phyloP scores from a whole-genome alignment of 2,888 invertebrate species.

The Cephus sareptanus region DNA sequence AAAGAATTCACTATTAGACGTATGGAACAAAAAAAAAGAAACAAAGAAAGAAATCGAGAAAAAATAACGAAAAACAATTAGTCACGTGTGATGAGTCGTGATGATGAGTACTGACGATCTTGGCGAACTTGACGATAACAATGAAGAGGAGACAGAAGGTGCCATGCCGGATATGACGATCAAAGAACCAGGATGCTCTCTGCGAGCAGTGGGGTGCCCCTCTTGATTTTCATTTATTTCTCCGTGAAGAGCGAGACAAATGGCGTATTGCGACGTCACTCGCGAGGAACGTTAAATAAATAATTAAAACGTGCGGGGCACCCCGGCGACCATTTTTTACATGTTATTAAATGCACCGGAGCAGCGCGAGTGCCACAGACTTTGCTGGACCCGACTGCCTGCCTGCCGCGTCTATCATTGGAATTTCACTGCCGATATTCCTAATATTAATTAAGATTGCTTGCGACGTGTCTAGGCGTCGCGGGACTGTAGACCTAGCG shows the following conservation, averaged over 20 bases:
- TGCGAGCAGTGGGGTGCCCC: constrained; percentile 58
- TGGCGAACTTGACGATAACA: background rate
- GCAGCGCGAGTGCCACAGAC: constrained; percentile 34
- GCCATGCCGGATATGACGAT: constrained; percentile 41
- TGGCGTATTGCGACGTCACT: constrained; percentile 26
- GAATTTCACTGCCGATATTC: constrained; percentile 67
- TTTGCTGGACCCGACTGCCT: constrained; percentile 53
- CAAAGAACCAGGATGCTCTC: constrained; percentile 41
- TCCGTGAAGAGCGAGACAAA: background rate
- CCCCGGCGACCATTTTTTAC: constrained; percentile 36
- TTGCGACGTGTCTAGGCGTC: constrained; percentile 50
- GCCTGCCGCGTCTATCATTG: constrained; percentile 63
- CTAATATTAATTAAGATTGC: constrained; percentile 55
- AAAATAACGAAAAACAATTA: constrained; percentile 10
- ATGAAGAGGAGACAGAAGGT: constrained; percentile 32
- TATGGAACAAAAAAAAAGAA: constrained; percentile 15
- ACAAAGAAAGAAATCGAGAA: constrained; percentile 12
- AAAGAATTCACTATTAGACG: constrained; percentile 22
- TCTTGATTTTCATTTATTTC: constrained; percentile 46
- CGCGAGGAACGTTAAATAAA: constrained; percentile 37
- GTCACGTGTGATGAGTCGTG: background rate
- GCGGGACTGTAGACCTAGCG: constrained; percentile 51
- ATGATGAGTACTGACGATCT: background rate
- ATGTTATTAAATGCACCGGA: constrained; percentile 36
- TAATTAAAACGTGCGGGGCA: constrained; percentile 43